A percentile compares a stretch with the other conserved stretches of the same genome.
These are phyloP conservation scores for Ploceus nigricollis DNA, from an alignment of 2,113 vertebrate species.

Conservation along the genomic window DNA sequence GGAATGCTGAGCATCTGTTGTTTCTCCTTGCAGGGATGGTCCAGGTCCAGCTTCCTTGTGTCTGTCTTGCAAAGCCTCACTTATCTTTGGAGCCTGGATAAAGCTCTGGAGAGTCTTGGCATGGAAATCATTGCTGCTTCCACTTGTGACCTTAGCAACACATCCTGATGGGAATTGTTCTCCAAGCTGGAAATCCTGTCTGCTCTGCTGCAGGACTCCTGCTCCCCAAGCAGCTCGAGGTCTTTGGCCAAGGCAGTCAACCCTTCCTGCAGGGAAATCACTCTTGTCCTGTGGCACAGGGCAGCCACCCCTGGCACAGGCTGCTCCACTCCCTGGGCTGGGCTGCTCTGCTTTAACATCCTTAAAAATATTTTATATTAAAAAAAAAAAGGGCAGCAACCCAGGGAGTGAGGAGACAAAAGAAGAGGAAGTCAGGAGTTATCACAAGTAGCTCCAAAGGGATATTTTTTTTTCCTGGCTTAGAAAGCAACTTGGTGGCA, in stretches of 20 bases:
- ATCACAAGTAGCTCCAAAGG: not conserved
- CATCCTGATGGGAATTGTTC: slow-evolving; percentile 46
- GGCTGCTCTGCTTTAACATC: not conserved
- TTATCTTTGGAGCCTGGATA: not conserved
- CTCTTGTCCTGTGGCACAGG: not conserved
- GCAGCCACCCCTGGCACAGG: not conserved
- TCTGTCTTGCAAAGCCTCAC: not conserved
- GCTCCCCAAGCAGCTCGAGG: not conserved
- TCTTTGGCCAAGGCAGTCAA: not conserved
- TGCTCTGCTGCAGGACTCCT: not conserved
- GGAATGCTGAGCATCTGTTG: accelerated
- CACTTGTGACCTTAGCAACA: not conserved
- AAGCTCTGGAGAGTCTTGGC: not conserved
- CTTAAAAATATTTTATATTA: not conserved
- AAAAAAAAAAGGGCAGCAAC: not conserved
- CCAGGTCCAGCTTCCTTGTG: not conserved
- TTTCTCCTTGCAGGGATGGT: not conserved
- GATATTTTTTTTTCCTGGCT: not conserved
- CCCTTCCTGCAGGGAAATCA: slow-evolving; percentile 33
- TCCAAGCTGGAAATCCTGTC: slow-evolving; percentile 47
- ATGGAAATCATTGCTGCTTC: not conserved
- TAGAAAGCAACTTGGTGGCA: not conserved
- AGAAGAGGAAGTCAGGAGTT: not conserved
- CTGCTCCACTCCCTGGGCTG: not conserved
- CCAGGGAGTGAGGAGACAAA: not conserved